Conservation (phyloP, 2,113 vertebrate species). For the Odobenus rosmarus region DNA sequence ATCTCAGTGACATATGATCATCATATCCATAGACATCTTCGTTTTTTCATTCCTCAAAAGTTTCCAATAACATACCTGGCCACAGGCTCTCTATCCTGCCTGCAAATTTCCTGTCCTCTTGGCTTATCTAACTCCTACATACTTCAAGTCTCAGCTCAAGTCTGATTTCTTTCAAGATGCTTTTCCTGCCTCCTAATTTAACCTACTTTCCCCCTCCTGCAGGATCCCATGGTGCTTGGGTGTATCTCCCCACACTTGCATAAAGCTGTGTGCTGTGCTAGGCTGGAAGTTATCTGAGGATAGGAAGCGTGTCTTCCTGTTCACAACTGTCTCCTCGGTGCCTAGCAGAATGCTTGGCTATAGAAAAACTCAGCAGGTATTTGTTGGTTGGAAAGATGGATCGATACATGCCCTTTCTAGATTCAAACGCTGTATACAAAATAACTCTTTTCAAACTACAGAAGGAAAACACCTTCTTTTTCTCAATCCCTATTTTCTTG, state of each 20-base stretch:
- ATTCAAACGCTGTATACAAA: not conserved
- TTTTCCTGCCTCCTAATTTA: not conserved
- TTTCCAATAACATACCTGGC: not conserved
- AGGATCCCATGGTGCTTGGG: fast-evolving
- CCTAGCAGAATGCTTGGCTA: not conserved
- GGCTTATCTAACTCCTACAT: not conserved
- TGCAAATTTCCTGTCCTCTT: not conserved
- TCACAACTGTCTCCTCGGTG: not conserved
- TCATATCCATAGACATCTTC: not conserved
- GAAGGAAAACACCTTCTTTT: not conserved
- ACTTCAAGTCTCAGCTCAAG: not conserved
- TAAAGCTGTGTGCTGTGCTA: not conserved
- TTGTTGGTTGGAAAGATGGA: not conserved
- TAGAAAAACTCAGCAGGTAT: not conserved
- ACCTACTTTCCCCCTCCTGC: too few relatives aligned
- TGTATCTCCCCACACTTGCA: fast-evolving
- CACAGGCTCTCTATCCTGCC: not conserved
- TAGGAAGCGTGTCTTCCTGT: not conserved
- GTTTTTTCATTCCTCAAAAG: not conserved
- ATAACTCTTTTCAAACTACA: not conserved
- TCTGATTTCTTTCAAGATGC: not conserved
- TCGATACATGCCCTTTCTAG: not conserved
- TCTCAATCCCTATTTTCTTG: not conserved
- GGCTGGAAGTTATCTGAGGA: not conserved
- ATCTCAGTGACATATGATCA: not conserved